A percentile compares a stretch with the other conserved stretches of the same genome.
Evolutionary conservation across 1,140 invertebrate genomes (phyloP).

Genomic region (Drosophila asahinai): DNA sequence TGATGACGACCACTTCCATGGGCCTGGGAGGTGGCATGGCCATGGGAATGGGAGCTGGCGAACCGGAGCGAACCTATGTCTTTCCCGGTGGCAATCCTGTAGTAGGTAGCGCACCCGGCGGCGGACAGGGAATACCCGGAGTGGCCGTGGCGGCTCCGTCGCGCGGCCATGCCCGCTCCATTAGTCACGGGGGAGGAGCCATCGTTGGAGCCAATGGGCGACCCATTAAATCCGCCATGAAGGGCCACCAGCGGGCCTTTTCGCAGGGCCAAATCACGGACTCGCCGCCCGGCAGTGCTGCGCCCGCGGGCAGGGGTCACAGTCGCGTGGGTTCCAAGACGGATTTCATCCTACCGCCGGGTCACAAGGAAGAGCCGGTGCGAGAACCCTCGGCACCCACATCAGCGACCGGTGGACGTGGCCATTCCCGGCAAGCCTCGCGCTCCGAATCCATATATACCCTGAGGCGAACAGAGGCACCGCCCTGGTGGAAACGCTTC

Average conservation of each 20-base stretch:
- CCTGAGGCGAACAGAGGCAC: conserved; percentile 89
- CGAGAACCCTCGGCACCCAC: conserved; percentile 85
- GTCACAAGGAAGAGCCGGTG: conserved; percentile 88
- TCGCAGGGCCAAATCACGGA: conserved; percentile 94
- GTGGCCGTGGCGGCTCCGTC: conserved; percentile 59
- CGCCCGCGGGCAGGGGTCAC: conserved; percentile 87
- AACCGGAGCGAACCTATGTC: conserved; percentile 87
- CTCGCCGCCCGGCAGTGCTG: conserved; percentile 80
- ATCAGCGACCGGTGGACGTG: conserved; percentile 85
- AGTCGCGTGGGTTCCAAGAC: conserved; percentile 93
- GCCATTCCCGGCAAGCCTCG: conserved; percentile 88
- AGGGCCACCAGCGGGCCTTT: conserved; percentile 92
- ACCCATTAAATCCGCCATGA: conserved; percentile 89
- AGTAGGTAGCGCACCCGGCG: conserved; percentile 60
- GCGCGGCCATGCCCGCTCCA: conserved; percentile 90
- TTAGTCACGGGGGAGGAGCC: conserved; percentile 90
- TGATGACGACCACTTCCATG: conserved; percentile 43
- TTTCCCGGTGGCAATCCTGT: conserved; percentile 85
- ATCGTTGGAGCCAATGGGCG: conserved; percentile 86
- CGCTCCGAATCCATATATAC: conserved; percentile 95
- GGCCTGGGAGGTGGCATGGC: conserved; percentile 14
- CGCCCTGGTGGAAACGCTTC: conserved; percentile 89
- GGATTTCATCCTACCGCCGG: conserved; percentile 94
- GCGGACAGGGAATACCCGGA: conserved; percentile 68
- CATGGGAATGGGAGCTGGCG: conserved; percentile 42